Evolutionary conservation across 2,113 vertebrate genomes (phyloP).

Genomic region (Apaloderma vittatum): DNA sequence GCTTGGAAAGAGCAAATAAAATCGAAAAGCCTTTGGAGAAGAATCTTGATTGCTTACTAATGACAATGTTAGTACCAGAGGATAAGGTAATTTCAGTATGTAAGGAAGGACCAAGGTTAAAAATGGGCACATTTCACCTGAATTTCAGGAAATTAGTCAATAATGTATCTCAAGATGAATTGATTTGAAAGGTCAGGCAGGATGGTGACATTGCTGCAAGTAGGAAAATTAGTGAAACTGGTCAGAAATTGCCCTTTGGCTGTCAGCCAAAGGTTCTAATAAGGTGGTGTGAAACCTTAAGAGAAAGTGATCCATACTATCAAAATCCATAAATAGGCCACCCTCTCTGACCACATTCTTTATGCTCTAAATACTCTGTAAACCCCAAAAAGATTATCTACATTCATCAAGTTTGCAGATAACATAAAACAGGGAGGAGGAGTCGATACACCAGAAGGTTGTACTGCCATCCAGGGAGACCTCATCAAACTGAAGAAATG

Average conservation of each 20-base stretch:
- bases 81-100: conserved; percentile 57
- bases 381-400: neutral
- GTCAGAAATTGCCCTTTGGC: conserved; percentile 59
- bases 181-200: conserved; percentile 72
- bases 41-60: conserved; percentile 77
- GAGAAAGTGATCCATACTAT: neutral
- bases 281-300: conserved; percentile 20
- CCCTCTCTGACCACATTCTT: neutral
- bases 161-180: conserved; percentile 69
- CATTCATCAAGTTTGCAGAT: neutral
- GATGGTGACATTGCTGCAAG: conserved; percentile 23
- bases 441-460: neutral
- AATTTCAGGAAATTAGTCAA: conserved; percentile 72
- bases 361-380: neutral
- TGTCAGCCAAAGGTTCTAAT: conserved; percentile 54
- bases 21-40: conserved; percentile 71
- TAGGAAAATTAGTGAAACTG: conserved; percentile 43
- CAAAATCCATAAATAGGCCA: conserved; percentile 21
- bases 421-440: neutral
- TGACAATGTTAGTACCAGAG: conserved; percentile 60
- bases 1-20: conserved; percentile 63
- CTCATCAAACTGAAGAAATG: neutral
- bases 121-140: conserved; percentile 62
- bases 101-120: conserved; percentile 65
- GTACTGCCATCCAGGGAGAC: neutral